A percentile compares a stretch with the other conserved stretches of the same genome.
phyloP scores from a whole-genome alignment of 2,888 invertebrate species.

The Helicoverpa assulta region DNA sequence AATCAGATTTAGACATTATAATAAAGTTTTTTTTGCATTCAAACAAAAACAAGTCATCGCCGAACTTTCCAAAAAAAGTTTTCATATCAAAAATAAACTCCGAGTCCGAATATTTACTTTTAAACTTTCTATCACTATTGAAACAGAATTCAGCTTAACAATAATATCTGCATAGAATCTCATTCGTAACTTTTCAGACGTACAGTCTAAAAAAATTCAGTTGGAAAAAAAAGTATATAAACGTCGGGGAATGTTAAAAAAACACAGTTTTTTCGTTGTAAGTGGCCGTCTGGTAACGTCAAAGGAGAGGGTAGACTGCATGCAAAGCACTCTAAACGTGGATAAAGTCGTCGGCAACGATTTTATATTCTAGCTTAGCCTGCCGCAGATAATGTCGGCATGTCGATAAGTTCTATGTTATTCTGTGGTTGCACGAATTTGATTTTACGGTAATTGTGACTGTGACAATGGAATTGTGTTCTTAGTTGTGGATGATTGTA shows the following conservation, averaged over 20 bases:
- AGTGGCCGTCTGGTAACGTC: conserved; percentile 84
- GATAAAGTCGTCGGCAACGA: conserved; percentile 72
- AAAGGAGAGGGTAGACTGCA: conserved; percentile 77
- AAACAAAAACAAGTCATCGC: too few species aligned
- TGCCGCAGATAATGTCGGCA: conserved; percentile 68
- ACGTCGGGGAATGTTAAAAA: conserved; percentile 72
- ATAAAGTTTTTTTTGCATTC: background rate
- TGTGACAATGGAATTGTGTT: background rate
- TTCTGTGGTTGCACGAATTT: conserved; percentile 53
- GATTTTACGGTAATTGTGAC: conserved; percentile 44
- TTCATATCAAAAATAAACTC: conserved; percentile 27
- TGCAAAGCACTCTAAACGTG: conserved; percentile 75
- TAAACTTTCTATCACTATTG: conserved; percentile 32
- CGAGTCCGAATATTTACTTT: conserved; percentile 22
- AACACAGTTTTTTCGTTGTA: conserved; percentile 78
- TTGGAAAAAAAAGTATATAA: conserved; percentile 68
- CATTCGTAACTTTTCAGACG: conserved; percentile 72
- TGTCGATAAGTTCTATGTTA: conserved; percentile 68
- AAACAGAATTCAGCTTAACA: conserved; percentile 27
- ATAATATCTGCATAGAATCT: conserved; percentile 59
- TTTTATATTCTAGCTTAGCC: conserved; percentile 75
- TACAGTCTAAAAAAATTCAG: conserved; percentile 61
- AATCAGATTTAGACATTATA: background rate
- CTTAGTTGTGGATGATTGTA: background rate
- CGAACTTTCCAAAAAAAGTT: conserved; percentile 12